Conservation (phyloP, 2,113 vertebrate species). For the Vanacampus margaritifer region DNA sequence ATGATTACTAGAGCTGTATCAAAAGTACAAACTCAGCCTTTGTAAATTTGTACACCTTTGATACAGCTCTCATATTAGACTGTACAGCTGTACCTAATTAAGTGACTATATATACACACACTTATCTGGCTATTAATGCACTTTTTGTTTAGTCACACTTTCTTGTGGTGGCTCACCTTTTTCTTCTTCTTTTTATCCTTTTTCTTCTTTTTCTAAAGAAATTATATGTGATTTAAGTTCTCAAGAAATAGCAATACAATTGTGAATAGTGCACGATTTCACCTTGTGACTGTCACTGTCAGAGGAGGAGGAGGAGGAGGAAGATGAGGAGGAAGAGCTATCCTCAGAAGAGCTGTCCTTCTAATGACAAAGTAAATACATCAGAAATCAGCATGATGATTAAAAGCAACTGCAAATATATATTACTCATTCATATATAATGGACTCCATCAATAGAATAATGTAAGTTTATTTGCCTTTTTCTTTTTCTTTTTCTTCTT, state of each 20-base stretch:
- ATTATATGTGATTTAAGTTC: not conserved
- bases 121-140: not conserved
- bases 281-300: constrained; percentile 53
- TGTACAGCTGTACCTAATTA: not conserved
- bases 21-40: not conserved
- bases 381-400: not conserved
- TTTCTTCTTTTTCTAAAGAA: constrained; percentile 34
- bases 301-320: constrained; percentile 36
- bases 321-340: constrained; percentile 28
- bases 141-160: not conserved
- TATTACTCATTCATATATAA: not conserved
- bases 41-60: not conserved
- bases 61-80: not conserved
- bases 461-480: constrained; percentile 10
- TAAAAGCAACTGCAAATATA: not conserved
- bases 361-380: constrained; percentile 14
- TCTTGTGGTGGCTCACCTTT: constrained; percentile 18
- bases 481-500: constrained; percentile 26
- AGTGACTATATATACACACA: not conserved
- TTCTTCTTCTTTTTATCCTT: constrained; percentile 40
- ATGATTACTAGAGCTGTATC: not conserved
- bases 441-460: not conserved
- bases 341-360: constrained; percentile 43
- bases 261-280: not conserved
- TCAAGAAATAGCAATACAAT: not conserved